Evolutionary conservation across 2,113 vertebrate species (phyloP).

Genomic region (Cryptomyrus ogoouensis): DNA sequence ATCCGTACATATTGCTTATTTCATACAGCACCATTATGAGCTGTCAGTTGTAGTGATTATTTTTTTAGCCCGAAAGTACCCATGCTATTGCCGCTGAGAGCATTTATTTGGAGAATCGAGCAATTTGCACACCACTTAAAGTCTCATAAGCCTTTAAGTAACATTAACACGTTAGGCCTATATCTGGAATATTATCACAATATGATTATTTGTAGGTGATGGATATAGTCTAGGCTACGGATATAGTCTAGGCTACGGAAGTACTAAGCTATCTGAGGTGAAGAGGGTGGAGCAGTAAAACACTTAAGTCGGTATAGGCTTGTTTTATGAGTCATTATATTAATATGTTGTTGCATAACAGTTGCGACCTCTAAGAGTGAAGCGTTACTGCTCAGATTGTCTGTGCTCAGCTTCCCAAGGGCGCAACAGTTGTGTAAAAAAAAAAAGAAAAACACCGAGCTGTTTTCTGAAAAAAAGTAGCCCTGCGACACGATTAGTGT

Average conservation of each 20-base stretch:
- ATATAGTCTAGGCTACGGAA: background rate
- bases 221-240: background rate
- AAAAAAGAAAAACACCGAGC: background rate
- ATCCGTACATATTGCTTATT: background rate
- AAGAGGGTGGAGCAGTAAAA: background rate
- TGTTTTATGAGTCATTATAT: background rate
- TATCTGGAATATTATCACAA: background rate
- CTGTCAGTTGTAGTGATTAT: no score
- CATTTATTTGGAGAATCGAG: background rate
- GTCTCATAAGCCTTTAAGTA: background rate
- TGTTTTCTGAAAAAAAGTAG: background rate
- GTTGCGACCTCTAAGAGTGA: background rate
- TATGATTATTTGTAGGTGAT: background rate
- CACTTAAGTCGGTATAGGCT: background rate
- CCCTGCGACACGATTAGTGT: background rate
- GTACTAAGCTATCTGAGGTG: background rate
- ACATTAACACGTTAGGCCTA: background rate
- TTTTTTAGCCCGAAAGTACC: background rate
- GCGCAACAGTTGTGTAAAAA: background rate
- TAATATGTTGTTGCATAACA: background rate
- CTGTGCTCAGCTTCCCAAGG: background rate
- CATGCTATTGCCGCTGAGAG: background rate
- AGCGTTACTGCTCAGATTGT: background rate
- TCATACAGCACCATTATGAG: background rate
- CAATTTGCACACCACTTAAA: background rate